Evolutionary conservation across 2,888 invertebrate genomes (phyloP), one percentile per base, ranked within the genome.

Genomic region (Rugalucina vietnamica): DNA sequence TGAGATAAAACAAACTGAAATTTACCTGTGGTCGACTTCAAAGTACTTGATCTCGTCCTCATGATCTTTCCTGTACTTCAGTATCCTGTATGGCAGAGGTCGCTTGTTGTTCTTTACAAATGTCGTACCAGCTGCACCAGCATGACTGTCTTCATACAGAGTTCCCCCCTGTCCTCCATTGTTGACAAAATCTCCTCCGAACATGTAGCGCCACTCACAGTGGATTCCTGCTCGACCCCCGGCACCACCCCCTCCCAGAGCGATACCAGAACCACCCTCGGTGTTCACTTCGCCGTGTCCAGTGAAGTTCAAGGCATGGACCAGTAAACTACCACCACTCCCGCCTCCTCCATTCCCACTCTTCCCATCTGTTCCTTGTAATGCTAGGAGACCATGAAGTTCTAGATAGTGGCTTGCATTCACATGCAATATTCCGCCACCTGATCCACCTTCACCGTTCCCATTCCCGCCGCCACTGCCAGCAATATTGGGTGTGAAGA

Each of bases 391-490:
- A 14, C 92, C 92, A 82, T 92, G 88, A 21, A 92, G 86, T 79
- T 92, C 91, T 32, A 92, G 88, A 75, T 85, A 86, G 50, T 90
- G 91, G 50, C 91, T 90, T 24, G 88, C 82, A n/a, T 84, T 85
- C 92, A 91, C 92, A 70, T 84, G 81, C 21, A 92, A 85, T 4
- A 84, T 70, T n/a, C 92, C 92, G 29, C 92, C 92, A 2, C 92
- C 92, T 27, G 60, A 54, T 3, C 92, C 92, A 57, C 92, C 92
- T 10, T 70, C 72, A 39, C 91, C 91, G 32, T 50, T 70, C 29
- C 91, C 91, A 85, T 90, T 91, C n/a, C 92, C 91, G 50, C 92
- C 92, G 10, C 92, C 92, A 84, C 91, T 91, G 8, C 92, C 92
- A 49, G 77, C 57, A 32, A 87, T 79, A 37, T 27, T 27, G 0